These are phyloP conservation scores for Dryobates pubescens DNA, from an alignment of 2,797 vertebrate species.

Conservation along the genomic window DNA sequence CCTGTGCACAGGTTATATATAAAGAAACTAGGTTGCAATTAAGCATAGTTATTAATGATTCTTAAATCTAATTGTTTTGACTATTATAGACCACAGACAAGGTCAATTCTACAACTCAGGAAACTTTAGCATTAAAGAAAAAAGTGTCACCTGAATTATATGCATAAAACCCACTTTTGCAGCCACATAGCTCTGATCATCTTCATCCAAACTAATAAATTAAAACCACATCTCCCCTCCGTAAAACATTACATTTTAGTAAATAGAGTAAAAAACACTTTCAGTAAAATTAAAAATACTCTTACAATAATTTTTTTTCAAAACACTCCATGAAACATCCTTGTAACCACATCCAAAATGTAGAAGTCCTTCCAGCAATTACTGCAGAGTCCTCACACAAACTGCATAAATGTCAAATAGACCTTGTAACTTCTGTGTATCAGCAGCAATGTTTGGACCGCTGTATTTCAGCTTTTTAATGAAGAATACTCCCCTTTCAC, in stretches of 20 bases:
- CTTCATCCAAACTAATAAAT: not conserved
- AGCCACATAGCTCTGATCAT: not conserved
- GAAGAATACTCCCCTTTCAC: not conserved
- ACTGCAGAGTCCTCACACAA: not conserved
- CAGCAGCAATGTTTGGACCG: not conserved
- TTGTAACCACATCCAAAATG: not conserved
- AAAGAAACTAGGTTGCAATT: conserved; percentile 69
- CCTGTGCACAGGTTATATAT: conserved; percentile 54
- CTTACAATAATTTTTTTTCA: not conserved
- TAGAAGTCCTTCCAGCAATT: not conserved
- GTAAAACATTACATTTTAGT: not conserved
- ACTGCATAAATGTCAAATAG: not conserved
- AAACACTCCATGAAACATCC: not conserved
- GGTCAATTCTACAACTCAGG: conserved; percentile 48
- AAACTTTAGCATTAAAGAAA: conserved; percentile 53
- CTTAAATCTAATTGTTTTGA: conserved; percentile 58
- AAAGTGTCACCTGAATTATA: not conserved
- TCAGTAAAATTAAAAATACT: not conserved
- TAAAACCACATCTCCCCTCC: not conserved
- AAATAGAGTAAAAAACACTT: not conserved
- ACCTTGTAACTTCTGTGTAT: not conserved
- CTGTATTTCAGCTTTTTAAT: not conserved
- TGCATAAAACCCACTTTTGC: not conserved
- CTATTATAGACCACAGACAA: conserved; percentile 54
- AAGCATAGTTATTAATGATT: conserved; percentile 57